Percentiles rank a stretch among this genome's conserved stretches.
Conservation (phyloP, 2,797 vertebrate species). For the Artibeus lituratus region DNA sequence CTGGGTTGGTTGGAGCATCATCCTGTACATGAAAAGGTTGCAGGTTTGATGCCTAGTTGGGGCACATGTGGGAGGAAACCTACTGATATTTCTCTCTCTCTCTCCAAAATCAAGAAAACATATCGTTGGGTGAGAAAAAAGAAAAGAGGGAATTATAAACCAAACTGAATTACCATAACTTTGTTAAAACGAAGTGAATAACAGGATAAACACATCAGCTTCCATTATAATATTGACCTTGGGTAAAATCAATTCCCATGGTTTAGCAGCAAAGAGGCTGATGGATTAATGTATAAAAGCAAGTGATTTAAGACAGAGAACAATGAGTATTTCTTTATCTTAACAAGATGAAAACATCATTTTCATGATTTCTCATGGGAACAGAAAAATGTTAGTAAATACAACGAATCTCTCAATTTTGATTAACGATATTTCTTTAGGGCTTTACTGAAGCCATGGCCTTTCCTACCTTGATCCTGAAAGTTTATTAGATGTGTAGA, state of each 20-base stretch:
- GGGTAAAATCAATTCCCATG: not conserved
- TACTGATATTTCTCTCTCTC: not conserved
- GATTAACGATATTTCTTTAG: not conserved
- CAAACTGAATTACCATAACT: conserved; percentile 26
- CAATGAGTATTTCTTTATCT: not conserved
- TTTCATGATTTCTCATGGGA: not conserved
- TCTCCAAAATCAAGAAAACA: not conserved
- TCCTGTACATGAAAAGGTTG: not conserved
- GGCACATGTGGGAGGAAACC: not conserved
- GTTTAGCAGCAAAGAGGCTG: not conserved
- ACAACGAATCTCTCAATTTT: not conserved
- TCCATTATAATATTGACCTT: conserved; percentile 20
- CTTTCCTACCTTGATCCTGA: not conserved
- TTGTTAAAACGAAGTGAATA: conserved; percentile 45
- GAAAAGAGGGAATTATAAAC: conserved; percentile 41
- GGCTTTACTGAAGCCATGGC: not conserved
- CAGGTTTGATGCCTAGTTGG: not conserved
- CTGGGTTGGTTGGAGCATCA: not conserved
- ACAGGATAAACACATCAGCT: not conserved
- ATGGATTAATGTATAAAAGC: not conserved
- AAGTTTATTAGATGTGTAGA: not conserved
- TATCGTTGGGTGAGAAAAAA: not conserved
- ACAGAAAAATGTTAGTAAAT: not conserved
- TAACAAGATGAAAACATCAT: not conserved
- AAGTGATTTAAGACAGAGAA: not conserved